Evolutionary conservation across 2,797 vertebrate genomes (phyloP).

Genomic region (Oceanodroma leucorhoa): DNA sequence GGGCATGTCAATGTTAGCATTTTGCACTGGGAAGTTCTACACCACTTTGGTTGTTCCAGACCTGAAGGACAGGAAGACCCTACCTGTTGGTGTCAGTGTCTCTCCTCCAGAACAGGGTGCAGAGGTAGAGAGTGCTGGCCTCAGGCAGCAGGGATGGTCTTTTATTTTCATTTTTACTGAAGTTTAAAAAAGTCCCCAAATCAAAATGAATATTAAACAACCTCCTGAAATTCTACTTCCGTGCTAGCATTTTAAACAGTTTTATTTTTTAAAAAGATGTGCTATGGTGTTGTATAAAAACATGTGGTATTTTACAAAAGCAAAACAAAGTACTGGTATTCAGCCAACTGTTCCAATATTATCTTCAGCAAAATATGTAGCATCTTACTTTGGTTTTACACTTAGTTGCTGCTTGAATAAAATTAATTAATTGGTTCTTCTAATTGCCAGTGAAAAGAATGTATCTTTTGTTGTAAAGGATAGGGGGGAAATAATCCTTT

Average conservation of each 20-base stretch:
- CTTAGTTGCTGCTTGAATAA: background rate
- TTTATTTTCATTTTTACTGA: background rate
- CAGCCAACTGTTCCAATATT: background rate
- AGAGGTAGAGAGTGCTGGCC: background rate
- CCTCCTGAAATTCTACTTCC: background rate
- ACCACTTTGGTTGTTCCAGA: background rate
- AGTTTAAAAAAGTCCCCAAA: background rate
- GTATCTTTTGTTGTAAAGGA: background rate
- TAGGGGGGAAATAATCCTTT: background rate
- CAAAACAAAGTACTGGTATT: background rate
- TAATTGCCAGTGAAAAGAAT: slow-evolving; percentile 36
- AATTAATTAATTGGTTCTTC: slow-evolving; percentile 1
- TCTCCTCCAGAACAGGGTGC: background rate
- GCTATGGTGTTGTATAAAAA: background rate
- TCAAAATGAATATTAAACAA: background rate
- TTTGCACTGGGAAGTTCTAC: background rate
- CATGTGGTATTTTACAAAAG: background rate
- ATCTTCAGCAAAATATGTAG: background rate
- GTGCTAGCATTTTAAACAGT: background rate
- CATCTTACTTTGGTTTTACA: slow-evolving; percentile 9
- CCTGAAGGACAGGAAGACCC: background rate
- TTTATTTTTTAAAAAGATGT: background rate
- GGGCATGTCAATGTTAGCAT: rapidly evolving
- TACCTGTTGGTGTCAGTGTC: background rate
- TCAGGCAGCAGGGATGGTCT: background rate